These are phyloP conservation scores for Gopherus flavomarginatus DNA, from an alignment of 2,113 vertebrate genomes.

Conservation along the genomic window DNA sequence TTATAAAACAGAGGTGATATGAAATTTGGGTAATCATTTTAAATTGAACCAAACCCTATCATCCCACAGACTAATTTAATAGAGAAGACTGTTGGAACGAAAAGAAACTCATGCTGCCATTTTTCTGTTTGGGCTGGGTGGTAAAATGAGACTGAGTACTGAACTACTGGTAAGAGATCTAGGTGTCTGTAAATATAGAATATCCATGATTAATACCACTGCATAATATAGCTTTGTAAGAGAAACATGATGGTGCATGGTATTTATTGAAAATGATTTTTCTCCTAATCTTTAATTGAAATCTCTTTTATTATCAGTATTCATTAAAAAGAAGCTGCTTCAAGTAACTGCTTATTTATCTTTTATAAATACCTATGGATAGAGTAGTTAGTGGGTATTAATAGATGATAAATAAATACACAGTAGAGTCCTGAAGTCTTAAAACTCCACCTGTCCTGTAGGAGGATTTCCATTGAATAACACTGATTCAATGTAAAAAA, in stretches of 20 bases:
- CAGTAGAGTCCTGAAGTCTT: neutral
- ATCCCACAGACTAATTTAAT: neutral
- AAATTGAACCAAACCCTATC: neutral
- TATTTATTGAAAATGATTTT: neutral
- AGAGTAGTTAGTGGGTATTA: neutral
- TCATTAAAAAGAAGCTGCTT: neutral
- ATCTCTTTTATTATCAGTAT: conserved; percentile 28
- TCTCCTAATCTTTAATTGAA: conserved; percentile 49
- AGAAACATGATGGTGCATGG: neutral
- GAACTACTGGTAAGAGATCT: neutral
- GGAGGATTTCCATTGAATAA: neutral
- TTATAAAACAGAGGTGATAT: neutral
- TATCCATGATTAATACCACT: neutral
- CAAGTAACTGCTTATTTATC: neutral
- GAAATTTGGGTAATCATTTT: neutral
- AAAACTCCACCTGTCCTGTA: neutral
- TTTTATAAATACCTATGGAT: conserved; percentile 6
- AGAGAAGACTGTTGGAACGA: neutral
- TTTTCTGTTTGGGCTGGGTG: neutral
- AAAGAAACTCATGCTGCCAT: neutral
- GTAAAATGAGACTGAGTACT: neutral
- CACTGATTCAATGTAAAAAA: neutral
- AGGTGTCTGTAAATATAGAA: neutral
- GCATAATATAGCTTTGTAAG: neutral
- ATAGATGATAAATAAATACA: conserved; percentile 6